Evolutionary conservation across 2,888 invertebrate genomes (phyloP).

Genomic region (Diarsia brunnea): DNA sequence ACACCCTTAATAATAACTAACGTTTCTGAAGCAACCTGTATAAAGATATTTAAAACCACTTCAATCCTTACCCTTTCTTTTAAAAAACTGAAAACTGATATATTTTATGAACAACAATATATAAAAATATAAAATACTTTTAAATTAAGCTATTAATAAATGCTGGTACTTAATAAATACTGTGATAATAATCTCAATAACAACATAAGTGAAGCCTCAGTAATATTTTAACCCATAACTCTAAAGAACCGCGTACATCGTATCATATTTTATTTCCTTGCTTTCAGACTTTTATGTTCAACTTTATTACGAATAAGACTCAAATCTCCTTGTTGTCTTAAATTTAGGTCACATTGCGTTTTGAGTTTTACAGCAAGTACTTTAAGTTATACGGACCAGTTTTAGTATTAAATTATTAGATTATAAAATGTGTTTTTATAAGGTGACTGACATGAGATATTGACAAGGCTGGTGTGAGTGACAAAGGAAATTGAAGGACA

Average conservation of each 20-base stretch:
- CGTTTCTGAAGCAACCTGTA: not conserved
- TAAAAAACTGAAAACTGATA: not conserved
- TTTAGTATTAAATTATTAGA: conserved; percentile 31
- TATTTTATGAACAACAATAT: not conserved
- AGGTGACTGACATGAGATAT: not conserved
- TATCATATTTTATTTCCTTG: conserved; percentile 50
- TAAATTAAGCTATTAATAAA: not conserved
- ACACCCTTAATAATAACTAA: not conserved
- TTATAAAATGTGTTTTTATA: not conserved
- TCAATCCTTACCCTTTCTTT: not conserved
- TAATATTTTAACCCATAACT: conserved; percentile 40
- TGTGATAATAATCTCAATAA: conserved; percentile 16
- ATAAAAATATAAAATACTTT: not conserved
- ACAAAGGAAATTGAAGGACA: not conserved
- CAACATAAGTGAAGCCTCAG: not conserved
- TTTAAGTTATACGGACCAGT: conserved; percentile 3
- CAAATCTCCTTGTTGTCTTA: conserved; percentile 52
- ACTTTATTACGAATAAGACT: conserved; percentile 50
- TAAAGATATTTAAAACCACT: not conserved
- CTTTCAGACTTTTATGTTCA: conserved; percentile 56
- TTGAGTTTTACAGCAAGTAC: conserved; percentile 46
- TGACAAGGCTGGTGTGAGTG: not conserved
- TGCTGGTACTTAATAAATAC: not conserved
- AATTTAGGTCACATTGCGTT: conserved; percentile 56
- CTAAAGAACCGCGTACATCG: conserved; percentile 41